Evolutionary conservation across 2,888 invertebrate genomes (phyloP).

Genomic region (Temnothorax ravouxi): DNA sequence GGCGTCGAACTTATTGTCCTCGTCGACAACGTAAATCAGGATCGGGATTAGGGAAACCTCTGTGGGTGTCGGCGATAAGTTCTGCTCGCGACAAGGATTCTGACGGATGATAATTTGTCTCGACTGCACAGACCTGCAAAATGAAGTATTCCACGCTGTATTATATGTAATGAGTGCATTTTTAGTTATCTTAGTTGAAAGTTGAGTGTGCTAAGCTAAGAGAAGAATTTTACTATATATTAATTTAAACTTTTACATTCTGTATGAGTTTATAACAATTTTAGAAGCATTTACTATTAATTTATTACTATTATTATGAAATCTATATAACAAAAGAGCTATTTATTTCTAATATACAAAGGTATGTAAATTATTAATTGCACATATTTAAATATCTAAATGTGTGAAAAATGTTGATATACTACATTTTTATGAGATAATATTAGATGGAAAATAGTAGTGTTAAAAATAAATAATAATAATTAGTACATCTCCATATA

Average conservation of each 20-base stretch:
- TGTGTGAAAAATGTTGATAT: too few relatives aligned
- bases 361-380: not conserved
- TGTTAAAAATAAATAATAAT: not conserved
- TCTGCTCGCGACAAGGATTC: slow-evolving; percentile 77
- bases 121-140: slow-evolving; percentile 77
- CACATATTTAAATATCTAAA: not conserved
- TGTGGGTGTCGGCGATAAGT: slow-evolving; percentile 63
- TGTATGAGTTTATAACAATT: not conserved
- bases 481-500: not conserved
- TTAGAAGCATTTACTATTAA: not conserved
- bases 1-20: slow-evolving; percentile 79
- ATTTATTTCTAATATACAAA: not conserved
- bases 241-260: not conserved
- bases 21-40: slow-evolving; percentile 81
- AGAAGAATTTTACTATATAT: not conserved
- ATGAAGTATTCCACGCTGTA: not conserved
- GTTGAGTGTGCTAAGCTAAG: not conserved
- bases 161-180: not conserved
- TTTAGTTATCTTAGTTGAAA: too few relatives aligned
- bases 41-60: slow-evolving; percentile 78
- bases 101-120: slow-evolving; percentile 81
- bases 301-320: not conserved
- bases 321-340: not conserved
- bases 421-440: not conserved
- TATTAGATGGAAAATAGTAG: not conserved